A percentile compares a stretch with the other conserved stretches of the same genome.
These are phyloP conservation scores for Pyrochroa serraticornis DNA, from an alignment of 2,888 invertebrate genomes.

Conservation along the genomic window DNA sequence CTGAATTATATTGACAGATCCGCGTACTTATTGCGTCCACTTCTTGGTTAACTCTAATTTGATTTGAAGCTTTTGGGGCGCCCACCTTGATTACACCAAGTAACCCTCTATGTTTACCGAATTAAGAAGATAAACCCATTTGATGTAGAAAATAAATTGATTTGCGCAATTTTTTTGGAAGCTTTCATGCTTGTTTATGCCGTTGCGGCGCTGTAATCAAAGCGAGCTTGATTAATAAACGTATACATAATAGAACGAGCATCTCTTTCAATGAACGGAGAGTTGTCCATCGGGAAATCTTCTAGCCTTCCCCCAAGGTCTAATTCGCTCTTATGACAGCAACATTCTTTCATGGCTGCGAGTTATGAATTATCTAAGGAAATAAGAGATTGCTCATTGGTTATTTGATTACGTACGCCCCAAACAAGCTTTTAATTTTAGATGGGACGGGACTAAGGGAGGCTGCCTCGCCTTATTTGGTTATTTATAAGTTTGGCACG, in stretches of 20 bases:
- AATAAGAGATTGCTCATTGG: slow-evolving; percentile 23
- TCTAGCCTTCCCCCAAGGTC: slow-evolving; percentile 21
- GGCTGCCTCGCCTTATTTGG: slow-evolving; percentile 10
- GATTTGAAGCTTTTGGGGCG: no score
- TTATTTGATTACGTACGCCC: slow-evolving; percentile 23
- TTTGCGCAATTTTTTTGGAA: no score
- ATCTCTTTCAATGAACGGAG: slow-evolving; percentile 24
- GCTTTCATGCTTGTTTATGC: slow-evolving; percentile 6
- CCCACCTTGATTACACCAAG: no score
- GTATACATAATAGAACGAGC: slow-evolving; percentile 22
- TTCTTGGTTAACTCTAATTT: no score
- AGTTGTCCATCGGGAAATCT: slow-evolving; percentile 18
- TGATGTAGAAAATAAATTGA: no score
- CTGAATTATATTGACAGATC: no score
- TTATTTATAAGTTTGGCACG: slow-evolving; percentile 19
- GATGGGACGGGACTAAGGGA: slow-evolving; percentile 17
- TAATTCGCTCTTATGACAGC: slow-evolving; percentile 28
- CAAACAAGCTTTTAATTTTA: slow-evolving; percentile 25
- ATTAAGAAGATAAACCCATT: no score
- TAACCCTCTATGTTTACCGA: no score
- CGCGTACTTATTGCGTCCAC: no score
- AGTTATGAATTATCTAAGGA: slow-evolving; percentile 26
- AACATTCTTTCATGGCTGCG: slow-evolving; percentile 22
- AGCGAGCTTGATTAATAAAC: slow-evolving; percentile 26
- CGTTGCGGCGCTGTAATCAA: slow-evolving; percentile 16